These are phyloP conservation scores for Microctonus aethiopoides DNA, from an alignment of 2,888 invertebrate species.

Conservation along the genomic window DNA sequence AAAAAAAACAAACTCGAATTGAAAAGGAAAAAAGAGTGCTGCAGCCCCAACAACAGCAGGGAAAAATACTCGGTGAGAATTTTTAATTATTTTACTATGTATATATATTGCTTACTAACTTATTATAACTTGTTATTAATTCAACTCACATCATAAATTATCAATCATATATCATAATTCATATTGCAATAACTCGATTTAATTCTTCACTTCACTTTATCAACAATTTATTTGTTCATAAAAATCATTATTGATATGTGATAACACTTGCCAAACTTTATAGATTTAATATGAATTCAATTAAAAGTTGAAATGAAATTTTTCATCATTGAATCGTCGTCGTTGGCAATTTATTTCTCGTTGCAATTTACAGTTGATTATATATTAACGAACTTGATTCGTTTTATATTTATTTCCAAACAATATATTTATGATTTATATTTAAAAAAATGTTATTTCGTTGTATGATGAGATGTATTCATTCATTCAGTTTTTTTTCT, in stretches of 20 bases:
- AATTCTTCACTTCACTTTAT: too few species aligned
- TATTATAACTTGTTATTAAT: background rate
- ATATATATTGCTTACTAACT: background rate
- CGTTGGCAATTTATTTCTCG: background rate
- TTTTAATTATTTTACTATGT: background rate
- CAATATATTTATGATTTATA: background rate
- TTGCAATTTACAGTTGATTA: background rate
- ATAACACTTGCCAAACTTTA: background rate
- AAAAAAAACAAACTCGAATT: slow-evolving; percentile 53
- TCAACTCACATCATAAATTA: background rate
- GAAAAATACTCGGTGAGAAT: slow-evolving; percentile 63
- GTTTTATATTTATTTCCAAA: background rate
- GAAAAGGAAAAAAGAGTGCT: slow-evolving; percentile 75
- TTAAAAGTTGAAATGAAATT: background rate
- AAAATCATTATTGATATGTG: background rate
- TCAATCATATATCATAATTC: too few species aligned
- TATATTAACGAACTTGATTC: background rate
- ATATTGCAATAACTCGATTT: too few species aligned
- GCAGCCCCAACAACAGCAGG: slow-evolving; percentile 75
- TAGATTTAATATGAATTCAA: background rate
- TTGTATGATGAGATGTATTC: too few species aligned
- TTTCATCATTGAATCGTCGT: background rate
- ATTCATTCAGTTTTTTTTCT: too few species aligned
- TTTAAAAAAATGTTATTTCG: background rate
- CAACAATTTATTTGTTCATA: background rate